phyloP scores from a whole-genome alignment of 1,140 invertebrate species.

The Apis dorsata region DNA sequence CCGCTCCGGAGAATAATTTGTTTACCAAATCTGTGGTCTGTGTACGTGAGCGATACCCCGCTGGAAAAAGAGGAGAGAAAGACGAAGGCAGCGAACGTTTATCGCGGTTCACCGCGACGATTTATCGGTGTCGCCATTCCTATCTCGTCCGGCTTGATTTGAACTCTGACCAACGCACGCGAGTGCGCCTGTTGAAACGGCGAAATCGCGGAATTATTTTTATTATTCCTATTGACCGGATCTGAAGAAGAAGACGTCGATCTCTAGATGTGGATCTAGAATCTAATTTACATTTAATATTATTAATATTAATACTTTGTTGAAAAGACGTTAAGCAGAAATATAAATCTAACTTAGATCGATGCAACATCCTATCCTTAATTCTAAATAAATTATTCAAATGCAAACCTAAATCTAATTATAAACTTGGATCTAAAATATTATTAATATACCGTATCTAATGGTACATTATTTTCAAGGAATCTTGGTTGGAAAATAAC shows the following conservation, averaged over 20 bases:
- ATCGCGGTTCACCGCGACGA: constrained; percentile 64
- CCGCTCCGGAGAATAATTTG: constrained; percentile 59
- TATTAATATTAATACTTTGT: too few relatives aligned
- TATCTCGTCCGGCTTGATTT: constrained; percentile 65
- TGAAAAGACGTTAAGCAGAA: too few relatives aligned
- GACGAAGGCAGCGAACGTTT: constrained; percentile 56
- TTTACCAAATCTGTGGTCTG: constrained; percentile 64
- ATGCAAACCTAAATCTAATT: too few relatives aligned
- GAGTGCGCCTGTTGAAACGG: constrained; percentile 17
- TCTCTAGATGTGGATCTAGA: neutral
- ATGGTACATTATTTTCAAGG: too few relatives aligned
- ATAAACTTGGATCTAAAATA: too few relatives aligned
- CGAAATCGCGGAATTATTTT: constrained; percentile 59
- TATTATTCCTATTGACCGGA: neutral
- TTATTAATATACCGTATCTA: too few relatives aligned
- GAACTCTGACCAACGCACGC: constrained; percentile 61
- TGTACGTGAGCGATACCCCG: constrained; percentile 57
- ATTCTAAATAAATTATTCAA: too few relatives aligned
- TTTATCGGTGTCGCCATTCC: constrained; percentile 64
- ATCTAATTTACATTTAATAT: too few relatives aligned
- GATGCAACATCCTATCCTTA: too few relatives aligned
- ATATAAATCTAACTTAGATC: too few relatives aligned
- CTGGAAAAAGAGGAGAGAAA: constrained; percentile 46
- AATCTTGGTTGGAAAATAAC: too few relatives aligned
- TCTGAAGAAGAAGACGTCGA: neutral